Base-by-base conservation (phyloP, 2,888 invertebrate species). In the Sphaerophoria taeniata region DNA sequence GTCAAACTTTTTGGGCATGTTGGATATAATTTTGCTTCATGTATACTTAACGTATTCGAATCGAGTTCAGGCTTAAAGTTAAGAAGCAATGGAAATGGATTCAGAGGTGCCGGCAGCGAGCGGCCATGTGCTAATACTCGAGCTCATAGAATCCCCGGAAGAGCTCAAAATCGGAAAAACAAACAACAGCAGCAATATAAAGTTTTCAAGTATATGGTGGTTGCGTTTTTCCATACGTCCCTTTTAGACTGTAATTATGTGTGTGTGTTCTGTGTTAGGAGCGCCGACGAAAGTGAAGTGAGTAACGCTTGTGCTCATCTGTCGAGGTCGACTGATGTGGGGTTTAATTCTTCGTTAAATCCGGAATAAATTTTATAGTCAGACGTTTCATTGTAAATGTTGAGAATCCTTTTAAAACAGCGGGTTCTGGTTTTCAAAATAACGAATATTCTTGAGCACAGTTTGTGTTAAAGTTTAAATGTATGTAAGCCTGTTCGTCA, bases 1-100 rank as follows among this genome's bases (percentile, higher is more conserved):
- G 87, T 87, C 87, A 87, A 87, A 87, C 87, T 87, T 85, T 85
- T 81, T 81, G 85, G 76, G 76, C 76, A 81, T 81, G 85, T 81
- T 85, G 81, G 53, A 85, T 81, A 85, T 81, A 85, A 81, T 85
- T 85, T 85, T 76, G 81, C 85, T 73, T 81, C 81, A 85, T 81
- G 81, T 81, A 81, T 85, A 80, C 81, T 85, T 85, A 76, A 77
- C 76, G 70, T 85, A 85, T 85, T 77, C 80, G 85, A 73, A 85
- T 60, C 47, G 70, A 36, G 81, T 43, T 70, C 73, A 2, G 24
- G 24, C 24, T 24, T 24, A 24, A 24, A 24, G 24, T 24, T 58
- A 60, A 67, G 76, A 73, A 72, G 76, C 71, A 85, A 81, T 81
- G 85, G 76, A 77, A 73, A 84, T 33, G 61, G 61, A 61, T 45